Conservation (phyloP, 2,113 vertebrate species). For the Ifrita kowaldi region DNA sequence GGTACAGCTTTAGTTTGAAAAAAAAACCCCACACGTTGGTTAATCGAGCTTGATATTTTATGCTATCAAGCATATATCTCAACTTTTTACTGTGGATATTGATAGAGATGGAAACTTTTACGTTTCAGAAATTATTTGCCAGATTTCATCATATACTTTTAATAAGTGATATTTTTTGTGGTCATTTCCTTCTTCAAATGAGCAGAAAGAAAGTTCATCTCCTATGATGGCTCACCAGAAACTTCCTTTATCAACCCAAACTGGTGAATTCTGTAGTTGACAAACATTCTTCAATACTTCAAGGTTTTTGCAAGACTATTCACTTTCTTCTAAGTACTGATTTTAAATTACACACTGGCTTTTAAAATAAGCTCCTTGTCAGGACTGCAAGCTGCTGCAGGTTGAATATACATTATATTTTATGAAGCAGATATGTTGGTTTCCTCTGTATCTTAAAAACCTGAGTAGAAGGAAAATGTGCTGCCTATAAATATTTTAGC, state of each 20-base stretch:
- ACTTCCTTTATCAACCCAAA: background rate
- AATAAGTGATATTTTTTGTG: background rate
- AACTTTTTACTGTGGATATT: background rate
- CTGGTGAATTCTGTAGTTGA: background rate
- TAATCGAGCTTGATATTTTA: background rate
- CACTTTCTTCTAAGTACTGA: background rate
- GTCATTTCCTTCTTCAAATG: background rate
- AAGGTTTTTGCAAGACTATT: background rate
- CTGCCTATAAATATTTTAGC: background rate
- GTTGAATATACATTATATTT: background rate
- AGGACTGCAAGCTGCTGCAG: background rate
- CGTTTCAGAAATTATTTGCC: background rate
- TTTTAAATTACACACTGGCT: background rate
- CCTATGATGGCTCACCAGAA: background rate
- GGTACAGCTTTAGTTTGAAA: background rate
- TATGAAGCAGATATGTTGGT: background rate
- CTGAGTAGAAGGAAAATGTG: background rate
- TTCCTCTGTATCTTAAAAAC: background rate
- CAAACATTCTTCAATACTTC: background rate
- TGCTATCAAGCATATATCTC: background rate
- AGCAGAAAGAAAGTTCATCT: background rate
- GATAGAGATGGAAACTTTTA: background rate
- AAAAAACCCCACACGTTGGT: background rate
- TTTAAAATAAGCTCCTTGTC: slow-evolving; percentile 3
- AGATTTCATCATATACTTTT: background rate